Evolutionary conservation across 2,113 vertebrate species (phyloP), one percentile per base, ranked within the genome.

Genomic region (Smithornis capensis): DNA sequence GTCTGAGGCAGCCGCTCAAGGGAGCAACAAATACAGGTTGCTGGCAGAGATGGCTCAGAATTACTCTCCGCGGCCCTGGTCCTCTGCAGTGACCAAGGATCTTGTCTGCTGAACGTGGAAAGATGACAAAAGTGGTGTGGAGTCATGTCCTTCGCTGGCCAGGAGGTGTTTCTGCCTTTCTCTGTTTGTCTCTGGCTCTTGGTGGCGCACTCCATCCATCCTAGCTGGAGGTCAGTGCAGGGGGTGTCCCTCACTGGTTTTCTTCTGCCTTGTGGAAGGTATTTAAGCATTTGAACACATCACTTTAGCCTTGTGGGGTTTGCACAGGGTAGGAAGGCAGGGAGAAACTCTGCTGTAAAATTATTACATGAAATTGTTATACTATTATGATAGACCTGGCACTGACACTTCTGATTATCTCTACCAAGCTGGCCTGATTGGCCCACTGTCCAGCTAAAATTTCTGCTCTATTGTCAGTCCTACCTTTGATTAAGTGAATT

Each of bases 1-100:
- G 88, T 73, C 94, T 94, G 63, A 85, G 75, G 86, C 94, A 91
- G 83, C 78, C 29, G 18, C 94, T 96, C 90, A 45, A 89, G 92
- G 90, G 91, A 95, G 74, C 75, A 71, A 76, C 80, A 92, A 93
- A 93, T 82, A 89, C 27, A 8, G 84, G 49, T 37, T 81, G 68
- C 87, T 96, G 91, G 78, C 68, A 76, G 90, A 92, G 87, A 75
- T 0, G 3, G 57, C 82, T 93, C 47, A 7, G 70, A 94, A 91
- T 85, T 93, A 71, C 63, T 93, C 90, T 85, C 83, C 2, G 1
- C 0, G 19, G 84, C 70, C 76, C 76, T 11, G 2, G 12, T 85
- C 78, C 79, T 95, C 73, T 86, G 89, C 91, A 88, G 78, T 80
- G 93, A 68, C 91, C 95, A 64, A 82, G 84, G 19, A 87, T 23